Evolutionary conservation across 1,140 invertebrate genomes (phyloP).

Genomic region (Trachelipus rathkii): DNA sequence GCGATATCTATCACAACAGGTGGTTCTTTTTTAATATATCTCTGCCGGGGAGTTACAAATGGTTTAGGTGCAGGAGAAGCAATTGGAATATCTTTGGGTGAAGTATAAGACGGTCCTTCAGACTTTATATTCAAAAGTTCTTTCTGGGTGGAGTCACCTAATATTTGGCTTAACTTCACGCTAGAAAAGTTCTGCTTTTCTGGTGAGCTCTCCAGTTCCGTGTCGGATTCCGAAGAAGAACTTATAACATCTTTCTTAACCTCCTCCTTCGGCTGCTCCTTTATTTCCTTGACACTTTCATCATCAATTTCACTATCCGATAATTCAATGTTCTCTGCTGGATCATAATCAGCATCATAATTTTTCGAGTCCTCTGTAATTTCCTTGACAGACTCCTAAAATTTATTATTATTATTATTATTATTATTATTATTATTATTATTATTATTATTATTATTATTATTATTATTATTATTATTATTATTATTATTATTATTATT

Average conservation of each 20-base stretch:
- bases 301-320: background rate
- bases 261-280: background rate
- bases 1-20: background rate
- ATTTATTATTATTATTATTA: background rate
- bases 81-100: background rate
- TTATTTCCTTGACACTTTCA: background rate
- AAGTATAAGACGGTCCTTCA: background rate
- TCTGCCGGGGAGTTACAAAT: background rate
- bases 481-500: slow-evolving; percentile 10
- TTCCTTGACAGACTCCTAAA: background rate
- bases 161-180: background rate
- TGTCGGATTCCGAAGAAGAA: background rate
- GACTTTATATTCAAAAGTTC: background rate
- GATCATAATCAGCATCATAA: background rate
- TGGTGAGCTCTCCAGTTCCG: background rate
- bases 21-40: background rate
- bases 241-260: background rate
- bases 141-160: background rate
- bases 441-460: slow-evolving; percentile 15
- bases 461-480: background rate
- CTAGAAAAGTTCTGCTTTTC: background rate
- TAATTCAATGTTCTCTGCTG: background rate
- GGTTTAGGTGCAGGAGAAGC: background rate
- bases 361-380: background rate
- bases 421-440: slow-evolving; percentile 7